phyloP scores from a whole-genome alignment of 2,797 vertebrate genomes.

The Gobio occitaniae region DNA sequence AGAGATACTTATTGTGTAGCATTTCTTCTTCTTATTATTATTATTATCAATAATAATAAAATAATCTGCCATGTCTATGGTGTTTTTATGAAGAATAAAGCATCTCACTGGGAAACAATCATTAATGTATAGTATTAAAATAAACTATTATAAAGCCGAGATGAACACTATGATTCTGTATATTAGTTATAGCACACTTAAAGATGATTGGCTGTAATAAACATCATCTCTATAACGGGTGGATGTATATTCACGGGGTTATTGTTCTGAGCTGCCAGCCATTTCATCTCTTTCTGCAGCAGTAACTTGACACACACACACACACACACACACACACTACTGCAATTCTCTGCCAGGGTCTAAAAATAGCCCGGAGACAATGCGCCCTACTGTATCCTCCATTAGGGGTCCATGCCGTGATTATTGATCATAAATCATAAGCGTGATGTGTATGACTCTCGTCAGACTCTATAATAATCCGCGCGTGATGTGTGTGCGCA shows the following conservation, averaged over 20 bases:
- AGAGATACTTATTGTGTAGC: not conserved
- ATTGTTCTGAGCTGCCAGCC: not conserved
- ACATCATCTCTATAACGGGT: not conserved
- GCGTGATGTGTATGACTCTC: no score
- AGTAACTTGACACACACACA: constrained; percentile 36
- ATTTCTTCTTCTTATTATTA: no score
- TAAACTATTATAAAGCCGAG: not conserved
- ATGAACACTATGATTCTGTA: not conserved
- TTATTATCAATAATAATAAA: no score
- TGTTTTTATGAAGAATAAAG: not conserved
- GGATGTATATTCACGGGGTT: not conserved
- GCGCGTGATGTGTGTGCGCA: not conserved
- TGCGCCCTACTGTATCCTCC: constrained; percentile 2
- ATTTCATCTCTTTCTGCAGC: constrained; percentile 19
- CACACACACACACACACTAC: constrained; percentile 64
- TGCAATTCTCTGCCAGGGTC: constrained; percentile 67
- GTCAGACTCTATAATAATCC: not conserved
- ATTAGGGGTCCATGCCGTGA: not conserved
- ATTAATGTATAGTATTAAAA: no score
- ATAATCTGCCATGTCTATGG: not conserved
- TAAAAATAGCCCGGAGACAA: constrained; percentile 75
- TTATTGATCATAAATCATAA: not conserved
- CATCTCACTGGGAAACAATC: not conserved
- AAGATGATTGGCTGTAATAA: not conserved
- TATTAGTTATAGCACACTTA: not conserved